A percentile compares a stretch with the other conserved stretches of the same genome.
phyloP scores from a whole-genome alignment of 1,140 invertebrate species.

The Lethrus apterus region DNA sequence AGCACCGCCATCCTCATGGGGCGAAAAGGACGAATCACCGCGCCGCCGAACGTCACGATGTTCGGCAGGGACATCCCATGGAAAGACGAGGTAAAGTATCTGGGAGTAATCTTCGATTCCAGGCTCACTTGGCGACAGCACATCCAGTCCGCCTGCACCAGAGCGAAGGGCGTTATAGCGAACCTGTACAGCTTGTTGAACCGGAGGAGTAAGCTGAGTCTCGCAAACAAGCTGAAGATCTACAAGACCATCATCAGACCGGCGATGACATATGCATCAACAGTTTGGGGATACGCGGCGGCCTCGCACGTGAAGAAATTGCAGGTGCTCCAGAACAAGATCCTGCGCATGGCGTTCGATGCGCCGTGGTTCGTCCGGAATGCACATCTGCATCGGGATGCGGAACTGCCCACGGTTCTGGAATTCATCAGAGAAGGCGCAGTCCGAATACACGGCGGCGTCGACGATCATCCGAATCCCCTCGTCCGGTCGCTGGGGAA shows the following conservation, averaged over 20 bases:
- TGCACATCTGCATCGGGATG: constrained; percentile 14
- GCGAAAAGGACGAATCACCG: neutral
- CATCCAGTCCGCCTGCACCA: neutral
- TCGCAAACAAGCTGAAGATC: constrained; percentile 13
- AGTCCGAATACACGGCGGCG: neutral
- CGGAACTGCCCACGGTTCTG: constrained; percentile 2
- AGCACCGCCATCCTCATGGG: constrained; percentile 16
- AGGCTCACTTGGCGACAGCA: constrained; percentile 15
- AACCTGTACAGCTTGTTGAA: neutral
- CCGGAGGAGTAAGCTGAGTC: constrained; percentile 1
- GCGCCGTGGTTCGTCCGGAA: too few species aligned
- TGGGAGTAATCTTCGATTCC: constrained; percentile 17
- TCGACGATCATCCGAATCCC: neutral
- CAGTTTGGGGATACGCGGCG: constrained; percentile 16
- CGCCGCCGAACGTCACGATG: neutral
- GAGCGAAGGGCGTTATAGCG: neutral
- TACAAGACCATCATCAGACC: constrained; percentile 18
- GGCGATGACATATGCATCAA: too few species aligned
- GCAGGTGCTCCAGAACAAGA: constrained; percentile 20
- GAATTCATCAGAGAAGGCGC: neutral
- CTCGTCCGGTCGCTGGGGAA: neutral
- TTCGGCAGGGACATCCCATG: constrained; percentile 8
- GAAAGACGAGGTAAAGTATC: constrained; percentile 18
- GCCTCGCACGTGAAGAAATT: constrained; percentile 14
- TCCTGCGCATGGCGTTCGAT: constrained; percentile 11